phyloP scores from a whole-genome alignment of 2,888 invertebrate genomes.

The Melinopterus prodromus region DNA sequence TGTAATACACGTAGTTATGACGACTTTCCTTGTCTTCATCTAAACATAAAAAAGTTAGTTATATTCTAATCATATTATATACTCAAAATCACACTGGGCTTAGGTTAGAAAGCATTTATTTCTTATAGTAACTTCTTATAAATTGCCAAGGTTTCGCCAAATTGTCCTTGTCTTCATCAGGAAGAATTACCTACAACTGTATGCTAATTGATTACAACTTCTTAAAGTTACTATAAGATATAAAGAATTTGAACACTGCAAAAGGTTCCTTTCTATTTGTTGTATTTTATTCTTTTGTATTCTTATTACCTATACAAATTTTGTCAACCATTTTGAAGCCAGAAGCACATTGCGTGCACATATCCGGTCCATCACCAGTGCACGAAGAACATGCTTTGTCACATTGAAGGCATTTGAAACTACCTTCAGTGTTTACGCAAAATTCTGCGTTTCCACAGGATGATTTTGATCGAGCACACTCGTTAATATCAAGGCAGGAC shows the following conservation, averaged over 20 bases:
- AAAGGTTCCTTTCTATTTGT: conserved; percentile 4
- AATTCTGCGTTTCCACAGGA: conserved; percentile 75
- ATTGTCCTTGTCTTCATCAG: too few relatives aligned
- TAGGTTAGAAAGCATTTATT: too few relatives aligned
- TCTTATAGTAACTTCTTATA: too few relatives aligned
- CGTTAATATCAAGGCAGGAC: conserved; percentile 81
- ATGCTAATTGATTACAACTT: too few relatives aligned
- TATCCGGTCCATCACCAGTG: conserved; percentile 89
- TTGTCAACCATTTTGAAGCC: conserved; percentile 77
- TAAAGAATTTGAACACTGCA: conserved; percentile 16
- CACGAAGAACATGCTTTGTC: conserved; percentile 87
- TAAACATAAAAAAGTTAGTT: conserved; percentile 44
- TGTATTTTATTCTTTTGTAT: conserved; percentile 43
- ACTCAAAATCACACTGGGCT: too few relatives aligned
- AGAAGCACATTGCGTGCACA: conserved; percentile 83
- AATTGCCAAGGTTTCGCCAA: too few relatives aligned
- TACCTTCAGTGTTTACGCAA: conserved; percentile 89
- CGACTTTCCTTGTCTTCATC: conserved; percentile 63
- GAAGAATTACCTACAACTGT: too few relatives aligned
- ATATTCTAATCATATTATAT: neutral
- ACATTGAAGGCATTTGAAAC: conserved; percentile 82
- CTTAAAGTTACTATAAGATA: neutral
- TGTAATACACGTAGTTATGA: conserved; percentile 67
- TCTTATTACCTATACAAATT: conserved; percentile 72
- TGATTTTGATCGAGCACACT: conserved; percentile 71